Base-by-base conservation (phyloP, 2,888 invertebrate species). In the Aphidoletes aphidimyza region DNA sequence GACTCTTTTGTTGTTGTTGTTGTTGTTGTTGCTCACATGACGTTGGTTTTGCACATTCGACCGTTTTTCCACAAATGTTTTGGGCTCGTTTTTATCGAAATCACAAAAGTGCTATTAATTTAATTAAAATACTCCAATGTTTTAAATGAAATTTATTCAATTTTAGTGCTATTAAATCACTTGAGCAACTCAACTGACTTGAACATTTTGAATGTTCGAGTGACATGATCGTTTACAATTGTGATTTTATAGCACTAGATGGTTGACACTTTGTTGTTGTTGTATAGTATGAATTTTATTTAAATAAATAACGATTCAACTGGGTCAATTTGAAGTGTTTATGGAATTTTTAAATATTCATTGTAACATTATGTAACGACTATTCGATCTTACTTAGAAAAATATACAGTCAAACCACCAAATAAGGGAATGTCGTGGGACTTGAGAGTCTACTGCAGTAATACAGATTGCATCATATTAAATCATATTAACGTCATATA, bases 121-220 rank as follows among this genome's bases (percentile, higher is more conserved):
- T 78, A 78, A 78, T 78, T 78, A 78, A 34, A 36, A 78, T 78
- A 78, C 54, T 26, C 54, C 14, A 14, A 54, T 54, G 54, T 54
- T 54, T 54, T 5, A 8, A 36, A 36, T 34, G 17, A 78, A 78
- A 17, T 78, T 78, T 14, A 78, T 36, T 78, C 34, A 78, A 78
- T 36, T 78, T 34, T 36, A 6, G 0, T 34, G 1, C 36, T 36
- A 6, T 8, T 14, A 54, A 54, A 54, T 54, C 54, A 22, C 0
- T 54, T 54, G 54, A 54, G 0, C 22, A 26, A 22, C 3, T 3
- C 54, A 54, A 26, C 22, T 54, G 22, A 26, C 26, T 54, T 54
- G 22, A 54, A 14, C 42, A 42, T 42, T 54, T 22, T 14, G 14
- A 54, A 26, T 54, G 54, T 54, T 54, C 22, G 3, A 26, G 22